Conservation (phyloP, 2,888 invertebrate species). For the Didymodactylos carnosus region DNA sequence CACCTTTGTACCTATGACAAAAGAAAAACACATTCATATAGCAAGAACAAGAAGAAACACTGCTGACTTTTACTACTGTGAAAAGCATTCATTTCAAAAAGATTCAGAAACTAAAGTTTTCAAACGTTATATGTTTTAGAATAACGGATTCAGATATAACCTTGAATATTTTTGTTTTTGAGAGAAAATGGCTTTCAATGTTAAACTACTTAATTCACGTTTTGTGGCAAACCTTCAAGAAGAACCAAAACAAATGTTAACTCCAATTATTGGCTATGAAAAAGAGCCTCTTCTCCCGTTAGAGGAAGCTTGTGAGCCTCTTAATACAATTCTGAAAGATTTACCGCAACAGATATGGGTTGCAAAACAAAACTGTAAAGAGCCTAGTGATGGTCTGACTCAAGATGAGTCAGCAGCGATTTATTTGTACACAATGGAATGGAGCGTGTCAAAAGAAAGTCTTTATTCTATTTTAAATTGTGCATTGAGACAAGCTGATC, state of each 20-base stretch:
- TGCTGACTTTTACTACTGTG: too few relatives aligned
- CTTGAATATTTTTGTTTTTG: too few relatives aligned
- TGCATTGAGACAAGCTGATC: background rate
- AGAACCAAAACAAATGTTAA: background rate
- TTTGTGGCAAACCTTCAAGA: background rate
- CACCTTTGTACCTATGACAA: too few relatives aligned
- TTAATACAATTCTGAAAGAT: background rate
- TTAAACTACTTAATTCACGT: background rate
- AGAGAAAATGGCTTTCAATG: too few relatives aligned
- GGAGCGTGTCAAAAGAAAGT: background rate
- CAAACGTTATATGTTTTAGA: too few relatives aligned
- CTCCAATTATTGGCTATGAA: background rate
- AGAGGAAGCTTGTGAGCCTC: background rate
- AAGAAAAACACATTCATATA: too few relatives aligned
- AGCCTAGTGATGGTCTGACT: background rate
- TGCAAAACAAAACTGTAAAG: background rate
- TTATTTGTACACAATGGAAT: background rate
- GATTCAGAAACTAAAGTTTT: too few relatives aligned
- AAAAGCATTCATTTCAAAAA: too few relatives aligned
- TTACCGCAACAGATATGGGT: background rate
- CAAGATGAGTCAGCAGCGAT: background rate
- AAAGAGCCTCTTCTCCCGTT: background rate
- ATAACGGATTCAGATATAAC: too few relatives aligned
- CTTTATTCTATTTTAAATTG: background rate
- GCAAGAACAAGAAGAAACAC: too few relatives aligned